These are phyloP conservation scores for Drosophila formosana DNA, from an alignment of 2,888 invertebrate species.

Conservation along the genomic window DNA sequence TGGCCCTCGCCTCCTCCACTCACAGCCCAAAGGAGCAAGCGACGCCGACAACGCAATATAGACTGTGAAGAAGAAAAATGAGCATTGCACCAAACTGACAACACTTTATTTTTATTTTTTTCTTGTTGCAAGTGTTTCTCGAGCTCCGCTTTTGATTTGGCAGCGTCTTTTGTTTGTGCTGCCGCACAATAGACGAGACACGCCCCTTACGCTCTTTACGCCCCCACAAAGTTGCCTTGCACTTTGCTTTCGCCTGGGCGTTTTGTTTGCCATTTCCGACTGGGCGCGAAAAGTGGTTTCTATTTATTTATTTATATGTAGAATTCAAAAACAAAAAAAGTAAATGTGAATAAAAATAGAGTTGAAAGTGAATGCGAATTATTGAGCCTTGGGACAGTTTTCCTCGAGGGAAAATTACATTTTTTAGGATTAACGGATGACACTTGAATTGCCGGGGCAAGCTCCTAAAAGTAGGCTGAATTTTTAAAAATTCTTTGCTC, in stretches of 20 bases:
- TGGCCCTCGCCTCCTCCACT: no score
- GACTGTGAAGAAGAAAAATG: conserved; percentile 53
- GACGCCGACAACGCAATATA: conserved; percentile 19
- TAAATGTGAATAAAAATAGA: not conserved
- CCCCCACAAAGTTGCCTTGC: not conserved
- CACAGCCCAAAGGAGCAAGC: not conserved
- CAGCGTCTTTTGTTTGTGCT: conserved; percentile 42
- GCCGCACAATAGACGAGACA: conserved; percentile 41
- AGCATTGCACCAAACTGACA: conserved; percentile 73
- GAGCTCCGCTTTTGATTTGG: conserved; percentile 58
- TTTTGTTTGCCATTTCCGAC: conserved; percentile 66
- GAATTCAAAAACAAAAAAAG: not conserved
- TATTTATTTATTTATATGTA: conserved; percentile 76
- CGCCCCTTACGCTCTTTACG: not conserved
- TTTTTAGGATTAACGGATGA: conserved; percentile 3
- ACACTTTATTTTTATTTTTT: conserved; percentile 33
- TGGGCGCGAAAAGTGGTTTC: conserved; percentile 72
- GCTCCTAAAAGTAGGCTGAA: no score
- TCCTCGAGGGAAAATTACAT: conserved; percentile 30
- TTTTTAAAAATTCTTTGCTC: no score
- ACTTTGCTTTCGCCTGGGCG: conserved; percentile 7
- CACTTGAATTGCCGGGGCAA: no score
- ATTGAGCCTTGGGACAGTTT: not conserved
- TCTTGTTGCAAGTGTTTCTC: conserved; percentile 45
- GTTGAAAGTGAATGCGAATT: not conserved